phyloP scores from a whole-genome alignment of 2,888 invertebrate genomes.

The Pyralis farinalis region DNA sequence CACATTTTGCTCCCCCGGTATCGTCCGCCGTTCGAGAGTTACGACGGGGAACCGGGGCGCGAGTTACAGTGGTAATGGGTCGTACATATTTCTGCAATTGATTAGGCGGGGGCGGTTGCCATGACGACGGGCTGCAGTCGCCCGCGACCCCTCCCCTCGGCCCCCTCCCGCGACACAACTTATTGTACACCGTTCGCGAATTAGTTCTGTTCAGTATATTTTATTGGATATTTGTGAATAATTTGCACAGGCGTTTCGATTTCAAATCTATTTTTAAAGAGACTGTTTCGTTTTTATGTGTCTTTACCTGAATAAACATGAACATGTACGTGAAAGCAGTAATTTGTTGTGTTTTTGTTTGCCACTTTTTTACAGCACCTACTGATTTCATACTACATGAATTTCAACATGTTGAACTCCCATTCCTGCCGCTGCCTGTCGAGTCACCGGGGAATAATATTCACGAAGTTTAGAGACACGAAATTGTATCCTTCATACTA shows the following conservation, averaged over 20 bases:
- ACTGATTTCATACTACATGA: no score
- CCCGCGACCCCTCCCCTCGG: slow-evolving; percentile 19
- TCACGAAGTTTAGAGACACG: no score
- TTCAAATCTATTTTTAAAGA: no score
- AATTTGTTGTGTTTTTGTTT: no score
- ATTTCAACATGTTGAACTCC: no score
- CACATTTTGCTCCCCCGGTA: slow-evolving; percentile 27
- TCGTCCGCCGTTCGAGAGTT: slow-evolving; percentile 15
- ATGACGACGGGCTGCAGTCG: slow-evolving; percentile 57
- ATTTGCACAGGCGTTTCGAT: slow-evolving; percentile 10
- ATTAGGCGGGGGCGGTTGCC: slow-evolving; percentile 79
- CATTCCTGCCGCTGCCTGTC: no score
- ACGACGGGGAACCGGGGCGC: slow-evolving; percentile 30
- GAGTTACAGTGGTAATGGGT: slow-evolving; percentile 46
- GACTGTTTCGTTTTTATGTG: no score
- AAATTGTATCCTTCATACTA: no score
- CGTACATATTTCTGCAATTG: slow-evolving; percentile 82
- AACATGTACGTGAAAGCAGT: no score
- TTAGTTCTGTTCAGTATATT: slow-evolving; percentile 31
- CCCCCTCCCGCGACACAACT: slow-evolving; percentile 28
- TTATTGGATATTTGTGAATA: slow-evolving; percentile 16
- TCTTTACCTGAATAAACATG: no score
- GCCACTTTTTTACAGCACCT: no score
- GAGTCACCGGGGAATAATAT: no score
- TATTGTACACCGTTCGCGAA: slow-evolving; percentile 36